Evolutionary conservation across 2,797 vertebrate species (phyloP), one percentile per base, ranked within the genome.

Genomic region (Australoheros facetus): DNA sequence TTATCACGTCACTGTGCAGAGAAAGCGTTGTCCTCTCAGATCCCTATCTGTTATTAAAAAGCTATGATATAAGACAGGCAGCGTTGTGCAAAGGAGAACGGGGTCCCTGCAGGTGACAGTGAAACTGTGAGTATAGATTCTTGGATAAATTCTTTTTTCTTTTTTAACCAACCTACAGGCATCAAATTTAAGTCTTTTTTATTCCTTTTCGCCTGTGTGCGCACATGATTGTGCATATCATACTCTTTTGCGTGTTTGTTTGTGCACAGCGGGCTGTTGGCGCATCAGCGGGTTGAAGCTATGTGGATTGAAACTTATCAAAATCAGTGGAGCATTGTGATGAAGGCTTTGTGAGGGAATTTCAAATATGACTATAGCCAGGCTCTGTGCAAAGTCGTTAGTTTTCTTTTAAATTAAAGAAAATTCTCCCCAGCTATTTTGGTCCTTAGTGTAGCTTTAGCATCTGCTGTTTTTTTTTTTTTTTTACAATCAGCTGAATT

Each of bases 251-350:
- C 81, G 71, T 73, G 7, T 58, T 34, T 69, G 64, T 57, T 59
- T 73, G 71, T 74, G 54, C 51, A 23, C 4, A 12, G 37, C n/a
- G 32, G 19, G 39, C 42, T 73, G 80, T 30, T 6, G n/a, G 57
- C 39, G 82, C 79, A 81, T 82, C 75, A 83, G 19, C 82, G 73
- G 57, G 80, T 79, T 74, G 48, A 80, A 78, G 72, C 42, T 73
- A 77, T 71, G 71, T 55, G 48, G 80, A 72, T 84, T 81, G 60
- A 71, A 86, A 89, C 88, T 87, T 77, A 90, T 85, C 88, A 82
- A 80, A 90, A 86, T 88, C 89, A 87, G 70, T 77, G 77, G 58
- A 83, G 84, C 77, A 83, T 87, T 83, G 56, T 85, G 74, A 90
- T 87, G 80, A 88, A 87, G 83, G 69, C 73, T 87, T 89, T 86